A percentile compares a stretch with the other conserved stretches of the same genome.
phyloP scores from a whole-genome alignment of 2,888 invertebrate species.

The Ferdinandea cuprea region DNA sequence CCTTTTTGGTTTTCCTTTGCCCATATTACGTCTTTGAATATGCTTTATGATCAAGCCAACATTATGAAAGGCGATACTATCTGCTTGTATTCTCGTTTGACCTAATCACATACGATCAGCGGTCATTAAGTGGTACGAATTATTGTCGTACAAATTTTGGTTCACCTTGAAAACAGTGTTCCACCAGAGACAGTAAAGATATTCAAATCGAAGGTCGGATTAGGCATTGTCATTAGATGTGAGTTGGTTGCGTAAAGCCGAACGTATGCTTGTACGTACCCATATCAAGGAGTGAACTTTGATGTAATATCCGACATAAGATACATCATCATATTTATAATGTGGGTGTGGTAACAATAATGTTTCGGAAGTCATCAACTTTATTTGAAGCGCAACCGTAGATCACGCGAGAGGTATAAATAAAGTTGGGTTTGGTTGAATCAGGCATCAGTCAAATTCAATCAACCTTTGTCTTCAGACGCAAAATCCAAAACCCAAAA shows the following conservation, averaged over 20 bases:
- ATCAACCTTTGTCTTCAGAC: conserved; percentile 42
- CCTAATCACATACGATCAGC: conserved; percentile 51
- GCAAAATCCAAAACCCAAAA: conserved; percentile 25
- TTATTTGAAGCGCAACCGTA: background rate
- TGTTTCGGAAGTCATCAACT: conserved; percentile 27
- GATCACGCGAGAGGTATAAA: conserved; percentile 44
- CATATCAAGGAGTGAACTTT: conserved; percentile 46
- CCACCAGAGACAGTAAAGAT: conserved; percentile 4
- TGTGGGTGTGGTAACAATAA: conserved; percentile 41
- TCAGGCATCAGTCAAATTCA: conserved; percentile 49
- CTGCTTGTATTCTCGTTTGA: conserved; percentile 41
- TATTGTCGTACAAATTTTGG: conserved; percentile 42
- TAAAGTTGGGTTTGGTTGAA: conserved; percentile 15
- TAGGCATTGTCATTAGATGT: conserved; percentile 80
- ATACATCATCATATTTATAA: conserved; percentile 9
- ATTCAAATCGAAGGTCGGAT: conserved; percentile 57
- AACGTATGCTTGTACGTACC: background rate
- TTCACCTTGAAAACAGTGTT: conserved; percentile 61
- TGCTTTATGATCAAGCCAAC: background rate
- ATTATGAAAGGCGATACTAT: conserved; percentile 14
- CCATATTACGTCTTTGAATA: background rate
- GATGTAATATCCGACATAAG: conserved; percentile 25
- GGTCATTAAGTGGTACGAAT: conserved; percentile 51
- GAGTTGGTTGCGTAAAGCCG: conserved; percentile 78
- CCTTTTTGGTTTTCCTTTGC: conserved; percentile 9